phyloP scores from a whole-genome alignment of 2,888 invertebrate species.

The Enchytraeus crypticus region DNA sequence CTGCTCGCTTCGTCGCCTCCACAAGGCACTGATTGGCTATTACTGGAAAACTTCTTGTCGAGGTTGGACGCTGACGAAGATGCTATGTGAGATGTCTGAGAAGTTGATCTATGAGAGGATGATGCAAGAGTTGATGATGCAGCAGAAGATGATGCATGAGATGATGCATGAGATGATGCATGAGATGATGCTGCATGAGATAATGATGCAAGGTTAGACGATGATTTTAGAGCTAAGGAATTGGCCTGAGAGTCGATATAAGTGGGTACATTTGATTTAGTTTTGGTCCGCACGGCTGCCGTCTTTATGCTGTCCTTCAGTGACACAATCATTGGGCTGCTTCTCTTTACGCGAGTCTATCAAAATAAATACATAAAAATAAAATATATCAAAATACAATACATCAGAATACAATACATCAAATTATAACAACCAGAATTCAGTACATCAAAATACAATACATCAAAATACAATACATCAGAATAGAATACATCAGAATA shows the following conservation, averaged over 20 bases:
- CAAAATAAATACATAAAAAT: neutral
- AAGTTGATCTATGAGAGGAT: neutral
- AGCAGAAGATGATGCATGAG: neutral
- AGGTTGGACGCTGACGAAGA: conserved; percentile 1
- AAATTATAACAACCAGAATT: too few relatives aligned
- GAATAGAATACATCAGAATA: too few relatives aligned
- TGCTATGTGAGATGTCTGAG: neutral
- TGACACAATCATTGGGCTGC: conserved; percentile 22
- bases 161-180: neutral
- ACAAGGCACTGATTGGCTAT: too few relatives aligned
- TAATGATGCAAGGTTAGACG: neutral
- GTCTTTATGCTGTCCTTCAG: conserved; percentile 23
- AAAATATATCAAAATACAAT: too few relatives aligned
- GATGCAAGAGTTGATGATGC: neutral
- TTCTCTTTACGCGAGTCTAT: conserved; percentile 3
- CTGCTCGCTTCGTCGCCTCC: too few relatives aligned
- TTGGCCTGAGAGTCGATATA: neutral
- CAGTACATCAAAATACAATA: too few relatives aligned
- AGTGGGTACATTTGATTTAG: neutral
- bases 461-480: too few relatives aligned
- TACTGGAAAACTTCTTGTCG: too few relatives aligned
- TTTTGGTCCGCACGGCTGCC: neutral
- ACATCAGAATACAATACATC: neutral
- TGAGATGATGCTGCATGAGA: neutral
- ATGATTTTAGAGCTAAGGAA: neutral